These are phyloP conservation scores for Phania funesta DNA, from an alignment of 2,888 invertebrate genomes.

Conservation along the genomic window DNA sequence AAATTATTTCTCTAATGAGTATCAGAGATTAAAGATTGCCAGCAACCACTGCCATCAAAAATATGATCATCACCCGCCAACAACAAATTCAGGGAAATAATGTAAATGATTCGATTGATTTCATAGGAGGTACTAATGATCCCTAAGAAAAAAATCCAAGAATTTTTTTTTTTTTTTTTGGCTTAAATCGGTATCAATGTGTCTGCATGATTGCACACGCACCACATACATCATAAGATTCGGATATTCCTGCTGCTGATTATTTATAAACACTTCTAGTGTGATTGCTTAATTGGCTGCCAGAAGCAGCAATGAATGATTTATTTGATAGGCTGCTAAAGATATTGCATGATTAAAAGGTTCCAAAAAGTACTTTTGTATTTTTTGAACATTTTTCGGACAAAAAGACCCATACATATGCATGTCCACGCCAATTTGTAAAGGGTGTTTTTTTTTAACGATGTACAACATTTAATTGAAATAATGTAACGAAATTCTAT, in stretches of 20 bases:
- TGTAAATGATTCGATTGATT: slow-evolving; percentile 32
- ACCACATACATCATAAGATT: not conserved
- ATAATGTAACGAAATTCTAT: too few species aligned
- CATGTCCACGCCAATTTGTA: too few species aligned
- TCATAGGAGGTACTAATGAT: slow-evolving; percentile 23
- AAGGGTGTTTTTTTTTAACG: too few species aligned
- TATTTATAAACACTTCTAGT: slow-evolving; percentile 11
- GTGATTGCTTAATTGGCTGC: not conserved
- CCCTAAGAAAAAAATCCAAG: slow-evolving; percentile 19
- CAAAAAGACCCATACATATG: too few species aligned
- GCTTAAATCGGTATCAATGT: not conserved
- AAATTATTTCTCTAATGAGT: not conserved
- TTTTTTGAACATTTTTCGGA: too few species aligned
- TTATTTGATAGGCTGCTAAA: not conserved
- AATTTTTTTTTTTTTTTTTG: too few species aligned
- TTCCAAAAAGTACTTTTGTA: too few species aligned
- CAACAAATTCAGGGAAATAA: not conserved
- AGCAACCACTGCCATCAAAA: slow-evolving; percentile 6
- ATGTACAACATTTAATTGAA: too few species aligned
- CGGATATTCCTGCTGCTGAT: not conserved
- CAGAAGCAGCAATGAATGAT: not conserved
- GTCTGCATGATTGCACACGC: not conserved
- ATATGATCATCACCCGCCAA: not conserved
- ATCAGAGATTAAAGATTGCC: slow-evolving; percentile 8
- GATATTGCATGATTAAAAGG: not conserved